Base-by-base conservation (phyloP, 2,113 vertebrate genomes). In the Callipepla californica region DNA sequence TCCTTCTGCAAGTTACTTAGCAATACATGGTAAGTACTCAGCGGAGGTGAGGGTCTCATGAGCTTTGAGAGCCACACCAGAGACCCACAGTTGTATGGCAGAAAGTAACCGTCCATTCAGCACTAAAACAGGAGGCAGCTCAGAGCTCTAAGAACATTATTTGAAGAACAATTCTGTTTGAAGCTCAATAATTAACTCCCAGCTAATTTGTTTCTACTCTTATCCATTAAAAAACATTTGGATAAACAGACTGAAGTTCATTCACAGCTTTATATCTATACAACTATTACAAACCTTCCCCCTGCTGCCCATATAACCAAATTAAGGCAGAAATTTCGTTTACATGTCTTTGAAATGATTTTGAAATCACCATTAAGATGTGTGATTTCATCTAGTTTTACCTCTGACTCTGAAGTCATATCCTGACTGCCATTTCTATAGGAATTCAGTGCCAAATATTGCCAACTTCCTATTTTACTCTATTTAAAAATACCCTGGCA, bases 211-310 rank as follows among this genome's bases (percentile, higher is more conserved):
- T 26, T 75, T 92, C 80, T 92, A 92, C 96, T 95, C 97, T 97
- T 97, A 96, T 93, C 95, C 91, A 97, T 95, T 96, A 96, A 96
- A 93, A 65, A 94, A 96, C 94, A 96, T 93, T 95, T 89, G 92
- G 85, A 96, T 95, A 94, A 96, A 95, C 91, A 96, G 92, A 96
- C 87, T n/a, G 36, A 79, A 67, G 86, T 94, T 92, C 80, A 93
- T 70, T 74, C 38, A 90, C 3, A 18, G 58, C 50, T 95, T 94
- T 83, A 5, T 20, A 44, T 38, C 48, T 51, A 77, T 18, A 42
- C 1, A 16, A 57, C 38, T 80, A 66, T 51, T 73, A 78, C 21
- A 87, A 86, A 75, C 10, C 42, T 53, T 13, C 63, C 50, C 42
- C 12, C 51, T 51, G 40, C 63, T 84, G 62, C 74, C 59, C 78